Conservation (phyloP, 2,113 vertebrate species). For the Colistium nudipinnis region DNA sequence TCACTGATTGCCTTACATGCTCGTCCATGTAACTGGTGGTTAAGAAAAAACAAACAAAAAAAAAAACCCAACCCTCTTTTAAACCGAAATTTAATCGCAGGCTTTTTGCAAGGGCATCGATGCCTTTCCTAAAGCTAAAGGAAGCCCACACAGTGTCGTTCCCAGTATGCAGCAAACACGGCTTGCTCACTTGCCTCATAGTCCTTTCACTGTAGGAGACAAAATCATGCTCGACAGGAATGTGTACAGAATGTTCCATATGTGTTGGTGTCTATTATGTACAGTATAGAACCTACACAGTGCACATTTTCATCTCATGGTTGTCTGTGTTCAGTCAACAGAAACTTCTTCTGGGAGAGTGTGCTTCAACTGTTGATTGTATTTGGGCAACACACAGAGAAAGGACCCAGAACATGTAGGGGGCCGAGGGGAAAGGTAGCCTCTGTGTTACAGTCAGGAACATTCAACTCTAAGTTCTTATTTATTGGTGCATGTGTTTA, state of each 20-base stretch:
- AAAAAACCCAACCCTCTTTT: conserved; percentile 19
- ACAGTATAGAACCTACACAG: conserved; percentile 40
- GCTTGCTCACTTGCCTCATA: conserved; percentile 74
- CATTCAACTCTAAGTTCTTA: conserved; percentile 36
- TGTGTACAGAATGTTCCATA: conserved; percentile 54
- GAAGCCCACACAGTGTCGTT: conserved; percentile 42
- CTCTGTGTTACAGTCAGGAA: conserved; percentile 24
- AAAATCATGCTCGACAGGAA: conserved; percentile 31
- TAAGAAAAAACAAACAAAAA: too few species aligned
- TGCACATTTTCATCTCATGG: conserved; percentile 46
- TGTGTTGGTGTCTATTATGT: conserved; percentile 51
- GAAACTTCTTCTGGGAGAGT: conserved; percentile 21
- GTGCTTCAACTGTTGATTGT: conserved; percentile 58
- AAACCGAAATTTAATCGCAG: conserved; percentile 33
- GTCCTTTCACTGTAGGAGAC: conserved; percentile 49
- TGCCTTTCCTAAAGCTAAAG: conserved; percentile 36
- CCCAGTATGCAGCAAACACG: conserved; percentile 58
- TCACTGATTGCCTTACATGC: conserved; percentile 41
- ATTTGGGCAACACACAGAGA: conserved; percentile 24
- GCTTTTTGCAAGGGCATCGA: conserved; percentile 26
- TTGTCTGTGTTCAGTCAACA: conserved; percentile 53
- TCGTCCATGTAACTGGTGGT: conserved; percentile 38
- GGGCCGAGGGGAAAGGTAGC: conserved; percentile 35
- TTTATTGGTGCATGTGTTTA: conserved; percentile 63
- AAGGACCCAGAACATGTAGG: conserved; percentile 23